Conservation (phyloP, 2,113 vertebrate genomes). For the Lipotes vexillifer region DNA sequence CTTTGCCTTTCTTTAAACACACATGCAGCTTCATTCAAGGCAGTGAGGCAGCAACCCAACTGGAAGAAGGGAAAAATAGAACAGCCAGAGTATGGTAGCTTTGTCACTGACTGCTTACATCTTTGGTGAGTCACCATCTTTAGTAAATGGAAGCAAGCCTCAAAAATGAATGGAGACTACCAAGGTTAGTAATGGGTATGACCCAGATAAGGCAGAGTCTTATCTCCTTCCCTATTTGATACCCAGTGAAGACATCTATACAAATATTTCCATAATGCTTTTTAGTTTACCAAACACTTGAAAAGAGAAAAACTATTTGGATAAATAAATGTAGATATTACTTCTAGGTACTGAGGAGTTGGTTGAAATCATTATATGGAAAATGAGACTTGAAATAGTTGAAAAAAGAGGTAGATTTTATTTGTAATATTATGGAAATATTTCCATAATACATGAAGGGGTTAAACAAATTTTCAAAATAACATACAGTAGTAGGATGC, state of each 20-base stretch:
- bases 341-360: not conserved
- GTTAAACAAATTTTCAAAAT: not conserved
- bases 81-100: not conserved
- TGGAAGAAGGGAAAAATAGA: not conserved
- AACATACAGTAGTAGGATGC: not conserved
- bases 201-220: not conserved
- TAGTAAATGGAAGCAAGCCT: not conserved
- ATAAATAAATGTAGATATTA: not conserved
- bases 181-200: no score
- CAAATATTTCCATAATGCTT: not conserved
- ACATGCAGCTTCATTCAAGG: not conserved
- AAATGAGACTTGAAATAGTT: not conserved
- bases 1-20: not conserved
- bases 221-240: not conserved
- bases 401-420: constrained; percentile 18
- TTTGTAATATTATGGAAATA: not conserved
- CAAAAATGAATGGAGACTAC: not conserved
- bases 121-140: not conserved
- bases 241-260: not conserved
- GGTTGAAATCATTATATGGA: not conserved
- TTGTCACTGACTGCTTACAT: not conserved
- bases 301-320: not conserved
- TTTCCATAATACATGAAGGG: not conserved
- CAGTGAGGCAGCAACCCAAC: not conserved
- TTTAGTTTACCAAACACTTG: not conserved